A percentile compares a stretch with the other conserved stretches of the same genome.
These are phyloP conservation scores for Loripinus fragilis DNA, from an alignment of 2,888 invertebrate genomes.

Conservation along the genomic window DNA sequence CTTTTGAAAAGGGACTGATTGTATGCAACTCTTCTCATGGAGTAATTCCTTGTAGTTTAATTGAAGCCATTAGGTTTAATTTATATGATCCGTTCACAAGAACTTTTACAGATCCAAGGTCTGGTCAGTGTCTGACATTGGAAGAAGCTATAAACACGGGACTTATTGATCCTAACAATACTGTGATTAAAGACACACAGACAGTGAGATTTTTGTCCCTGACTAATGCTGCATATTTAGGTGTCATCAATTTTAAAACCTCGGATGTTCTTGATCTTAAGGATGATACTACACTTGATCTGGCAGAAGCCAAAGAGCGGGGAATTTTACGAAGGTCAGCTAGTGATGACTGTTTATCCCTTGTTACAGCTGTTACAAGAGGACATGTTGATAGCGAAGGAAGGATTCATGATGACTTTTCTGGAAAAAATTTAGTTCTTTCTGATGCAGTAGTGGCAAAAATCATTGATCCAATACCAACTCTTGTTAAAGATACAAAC, in stretches of 20 bases:
- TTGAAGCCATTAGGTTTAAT: slow-evolving; percentile 59
- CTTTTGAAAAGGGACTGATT: slow-evolving; percentile 88
- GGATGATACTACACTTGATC: slow-evolving; percentile 50
- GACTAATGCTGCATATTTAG: slow-evolving; percentile 56
- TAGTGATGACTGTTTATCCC: slow-evolving; percentile 87
- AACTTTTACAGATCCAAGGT: slow-evolving; percentile 88
- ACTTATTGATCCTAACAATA: slow-evolving; percentile 62
- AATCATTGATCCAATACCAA: slow-evolving; percentile 70
- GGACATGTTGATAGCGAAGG: slow-evolving; percentile 86
- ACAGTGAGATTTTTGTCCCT: slow-evolving; percentile 60
- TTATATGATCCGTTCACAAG: slow-evolving; percentile 88
- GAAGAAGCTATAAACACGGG: slow-evolving; percentile 71
- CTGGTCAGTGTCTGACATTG: slow-evolving; percentile 67
- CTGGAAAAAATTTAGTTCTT: slow-evolving; percentile 68
- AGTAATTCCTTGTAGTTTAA: slow-evolving; percentile 49
- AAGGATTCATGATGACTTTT: slow-evolving; percentile 71
- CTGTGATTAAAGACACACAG: slow-evolving; percentile 62
- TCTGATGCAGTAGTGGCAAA: slow-evolving; percentile 75
- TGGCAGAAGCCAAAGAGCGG: slow-evolving; percentile 60
- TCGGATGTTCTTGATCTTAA: slow-evolving; percentile 57
- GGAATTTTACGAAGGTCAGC: slow-evolving; percentile 59
- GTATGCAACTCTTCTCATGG: slow-evolving; percentile 67
- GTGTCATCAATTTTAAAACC: slow-evolving; percentile 53
- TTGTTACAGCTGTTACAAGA: slow-evolving; percentile 95
- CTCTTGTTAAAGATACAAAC: slow-evolving; percentile 89